phyloP scores from a whole-genome alignment of 2,888 invertebrate genomes.

The Ichneumoninae sp. region DNA sequence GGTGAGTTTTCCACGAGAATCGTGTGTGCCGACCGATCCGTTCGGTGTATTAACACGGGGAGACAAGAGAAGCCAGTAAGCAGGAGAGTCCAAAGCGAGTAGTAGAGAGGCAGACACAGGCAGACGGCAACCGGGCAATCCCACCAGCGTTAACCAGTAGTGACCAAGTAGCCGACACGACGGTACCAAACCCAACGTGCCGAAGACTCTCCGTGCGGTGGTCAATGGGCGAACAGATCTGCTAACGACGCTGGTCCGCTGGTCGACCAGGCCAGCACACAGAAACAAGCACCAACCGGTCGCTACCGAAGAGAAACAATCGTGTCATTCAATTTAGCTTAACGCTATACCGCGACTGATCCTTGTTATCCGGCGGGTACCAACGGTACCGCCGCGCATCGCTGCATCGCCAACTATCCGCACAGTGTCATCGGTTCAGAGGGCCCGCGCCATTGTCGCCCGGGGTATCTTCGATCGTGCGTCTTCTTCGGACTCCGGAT shows the following conservation, averaged over 20 bases:
- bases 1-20: constrained; percentile 21
- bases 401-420: constrained; percentile 40
- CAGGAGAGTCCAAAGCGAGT: constrained; percentile 70
- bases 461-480: constrained; percentile 16
- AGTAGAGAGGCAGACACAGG: constrained; percentile 71
- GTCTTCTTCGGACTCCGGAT: not conserved
- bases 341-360: constrained; percentile 45
- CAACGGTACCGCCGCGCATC: constrained; percentile 39
- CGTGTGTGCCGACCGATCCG: not conserved
- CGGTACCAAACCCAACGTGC: constrained; percentile 52
- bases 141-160: constrained; percentile 71
- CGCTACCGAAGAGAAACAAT: constrained; percentile 62
- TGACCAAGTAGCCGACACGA: constrained; percentile 70
- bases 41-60: constrained; percentile 41
- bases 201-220: constrained; percentile 23
- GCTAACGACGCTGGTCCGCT: constrained; percentile 28
- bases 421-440: constrained; percentile 55
- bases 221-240: constrained; percentile 53
- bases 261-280: constrained; percentile 20
- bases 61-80: constrained; percentile 58
- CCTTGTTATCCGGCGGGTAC: constrained; percentile 59
- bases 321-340: constrained; percentile 56
- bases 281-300: constrained; percentile 53
- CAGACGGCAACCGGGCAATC: constrained; percentile 70
- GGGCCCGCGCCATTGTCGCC: not conserved